A percentile compares a stretch with the other conserved stretches of the same genome.
phyloP scores from a whole-genome alignment of 1,140 invertebrate genomes.

The Andrena cerasifolii region DNA sequence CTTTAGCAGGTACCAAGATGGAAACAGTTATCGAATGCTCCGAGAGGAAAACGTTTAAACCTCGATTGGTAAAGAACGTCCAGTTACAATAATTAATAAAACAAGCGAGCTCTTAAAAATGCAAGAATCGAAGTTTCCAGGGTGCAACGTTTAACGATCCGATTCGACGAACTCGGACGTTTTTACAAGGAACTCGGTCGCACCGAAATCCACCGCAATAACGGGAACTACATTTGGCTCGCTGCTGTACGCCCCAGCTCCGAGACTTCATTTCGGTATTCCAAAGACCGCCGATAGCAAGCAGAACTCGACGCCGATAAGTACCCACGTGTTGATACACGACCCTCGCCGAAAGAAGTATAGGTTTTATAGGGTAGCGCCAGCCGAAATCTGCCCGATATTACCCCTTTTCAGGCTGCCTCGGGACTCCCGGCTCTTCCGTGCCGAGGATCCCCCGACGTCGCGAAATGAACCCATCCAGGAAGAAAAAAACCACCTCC shows the following conservation, averaged over 20 bases:
- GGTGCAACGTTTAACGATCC: neutral
- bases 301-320: slow-evolving; percentile 31
- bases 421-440: slow-evolving; percentile 6
- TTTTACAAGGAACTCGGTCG: neutral
- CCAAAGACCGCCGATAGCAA: slow-evolving; percentile 30
- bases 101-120: no score
- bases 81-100: no score
- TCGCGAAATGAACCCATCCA: neutral
- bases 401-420: slow-evolving; percentile 35
- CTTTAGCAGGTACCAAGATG: no score
- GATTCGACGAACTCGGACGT: neutral
- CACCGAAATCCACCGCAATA: slow-evolving; percentile 1
- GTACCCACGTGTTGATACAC: slow-evolving; percentile 54
- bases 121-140: no score
- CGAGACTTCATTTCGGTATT: slow-evolving; percentile 26
- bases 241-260: neutral
- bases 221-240: slow-evolving; percentile 10
- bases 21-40: no score
- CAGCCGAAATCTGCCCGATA: slow-evolving; percentile 42
- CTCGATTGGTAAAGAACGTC: no score
- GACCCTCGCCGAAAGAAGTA: slow-evolving; percentile 27
- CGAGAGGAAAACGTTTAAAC: no score
- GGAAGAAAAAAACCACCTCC: neutral
- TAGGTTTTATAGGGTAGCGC: slow-evolving; percentile 37
- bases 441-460: no score